phyloP scores from a whole-genome alignment of 2,113 vertebrate genomes.

The Isichthys henryi region DNA sequence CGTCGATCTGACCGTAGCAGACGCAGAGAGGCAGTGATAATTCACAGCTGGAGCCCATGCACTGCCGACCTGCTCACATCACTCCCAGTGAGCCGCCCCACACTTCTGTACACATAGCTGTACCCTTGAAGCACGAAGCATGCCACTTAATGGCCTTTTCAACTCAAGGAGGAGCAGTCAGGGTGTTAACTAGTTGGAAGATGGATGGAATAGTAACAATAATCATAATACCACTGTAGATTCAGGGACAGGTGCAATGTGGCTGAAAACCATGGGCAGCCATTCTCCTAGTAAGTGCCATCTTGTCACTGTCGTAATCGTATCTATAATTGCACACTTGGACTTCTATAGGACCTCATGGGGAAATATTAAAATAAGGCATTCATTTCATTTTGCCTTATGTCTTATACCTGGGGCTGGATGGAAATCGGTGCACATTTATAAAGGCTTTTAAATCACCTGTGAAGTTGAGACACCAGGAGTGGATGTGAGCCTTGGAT shows the following conservation, averaged over 20 bases:
- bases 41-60: background rate
- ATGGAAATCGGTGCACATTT: conserved; percentile 3
- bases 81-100: background rate
- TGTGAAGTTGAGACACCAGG: conserved; percentile 1
- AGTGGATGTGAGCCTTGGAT: background rate
- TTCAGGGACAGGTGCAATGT: background rate
- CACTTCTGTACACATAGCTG: background rate
- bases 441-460: conserved; percentile 30
- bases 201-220: background rate
- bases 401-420: conserved; percentile 10
- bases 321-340: background rate
- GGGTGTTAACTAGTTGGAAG: background rate
- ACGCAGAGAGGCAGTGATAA: background rate
- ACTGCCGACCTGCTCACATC: background rate
- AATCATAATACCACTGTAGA: background rate
- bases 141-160: background rate
- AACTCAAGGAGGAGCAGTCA: background rate
- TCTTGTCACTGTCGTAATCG: background rate
- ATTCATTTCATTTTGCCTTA: background rate
- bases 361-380: background rate
- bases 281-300: background rate
- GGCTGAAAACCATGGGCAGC: background rate
- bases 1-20: background rate
- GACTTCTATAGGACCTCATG: background rate
- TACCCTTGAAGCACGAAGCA: background rate